These are phyloP conservation scores for Venturia canescens DNA, from an alignment of 1,140 invertebrate species.

Conservation along the genomic window DNA sequence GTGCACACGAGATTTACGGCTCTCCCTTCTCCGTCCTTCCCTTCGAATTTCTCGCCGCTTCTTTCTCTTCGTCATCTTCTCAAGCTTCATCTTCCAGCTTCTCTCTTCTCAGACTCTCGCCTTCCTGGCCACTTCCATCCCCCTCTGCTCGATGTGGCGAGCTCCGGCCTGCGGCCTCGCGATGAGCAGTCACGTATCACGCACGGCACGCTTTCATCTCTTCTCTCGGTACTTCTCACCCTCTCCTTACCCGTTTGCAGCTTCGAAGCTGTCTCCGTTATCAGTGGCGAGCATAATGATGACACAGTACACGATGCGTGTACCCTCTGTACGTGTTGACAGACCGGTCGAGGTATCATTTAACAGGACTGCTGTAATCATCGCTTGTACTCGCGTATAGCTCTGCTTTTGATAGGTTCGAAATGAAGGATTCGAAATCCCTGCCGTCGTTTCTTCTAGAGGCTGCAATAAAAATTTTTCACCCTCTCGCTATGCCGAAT, in stretches of 20 bases:
- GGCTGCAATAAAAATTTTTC: no score
- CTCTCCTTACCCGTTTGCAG: neutral
- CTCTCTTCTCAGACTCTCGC: conserved; percentile 43
- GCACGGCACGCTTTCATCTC: conserved; percentile 45
- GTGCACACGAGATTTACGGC: conserved; percentile 31
- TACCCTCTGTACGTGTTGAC: neutral
- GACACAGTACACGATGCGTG: conserved; percentile 8
- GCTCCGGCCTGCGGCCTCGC: no score
- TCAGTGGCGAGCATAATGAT: conserved; percentile 1
- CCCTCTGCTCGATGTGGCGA: conserved; percentile 9
- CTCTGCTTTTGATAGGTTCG: no score
- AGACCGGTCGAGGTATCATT: neutral
- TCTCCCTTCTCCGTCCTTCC: conserved; percentile 35
- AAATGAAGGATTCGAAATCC: no score
- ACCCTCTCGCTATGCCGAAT: no score
- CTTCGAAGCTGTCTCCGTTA: conserved; percentile 17
- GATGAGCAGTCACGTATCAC: conserved; percentile 46
- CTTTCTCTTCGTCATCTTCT: conserved; percentile 54
- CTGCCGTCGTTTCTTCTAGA: no score
- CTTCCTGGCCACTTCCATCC: conserved; percentile 34
- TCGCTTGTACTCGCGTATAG: neutral
- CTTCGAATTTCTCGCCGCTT: conserved; percentile 36
- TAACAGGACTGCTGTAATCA: neutral
- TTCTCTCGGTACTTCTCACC: conserved; percentile 1
- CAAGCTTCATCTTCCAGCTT: conserved; percentile 57